phyloP scores from a whole-genome alignment of 2,797 vertebrate species.

The Miichthys miiuy region DNA sequence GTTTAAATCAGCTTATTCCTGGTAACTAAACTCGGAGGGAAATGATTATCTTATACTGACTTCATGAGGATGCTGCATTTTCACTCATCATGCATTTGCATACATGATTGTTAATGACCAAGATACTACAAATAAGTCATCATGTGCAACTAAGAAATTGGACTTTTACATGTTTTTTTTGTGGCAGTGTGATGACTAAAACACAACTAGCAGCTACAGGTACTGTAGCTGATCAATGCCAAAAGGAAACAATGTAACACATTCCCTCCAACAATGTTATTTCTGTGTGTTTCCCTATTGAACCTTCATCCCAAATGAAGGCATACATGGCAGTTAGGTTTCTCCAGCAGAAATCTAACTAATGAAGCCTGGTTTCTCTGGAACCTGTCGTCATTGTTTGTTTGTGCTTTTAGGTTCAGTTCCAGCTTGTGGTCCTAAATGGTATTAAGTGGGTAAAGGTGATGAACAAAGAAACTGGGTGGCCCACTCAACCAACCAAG shows the following conservation, averaged over 20 bases:
- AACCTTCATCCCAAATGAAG: not conserved
- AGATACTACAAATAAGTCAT: no score
- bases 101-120: not conserved
- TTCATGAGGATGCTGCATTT: not conserved
- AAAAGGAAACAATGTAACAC: not conserved
- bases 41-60: not conserved
- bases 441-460: not conserved
- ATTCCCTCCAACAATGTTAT: not conserved
- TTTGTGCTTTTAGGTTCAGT: constrained; percentile 7
- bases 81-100: not conserved
- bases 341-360: not conserved
- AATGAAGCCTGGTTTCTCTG: not conserved
- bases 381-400: no score
- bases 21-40: not conserved
- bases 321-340: not conserved
- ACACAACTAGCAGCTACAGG: not conserved
- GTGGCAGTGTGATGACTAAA: not conserved
- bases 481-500: constrained; percentile 20
- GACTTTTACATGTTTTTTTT: not conserved
- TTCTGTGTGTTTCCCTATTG: not conserved
- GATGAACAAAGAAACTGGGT: constrained; percentile 31
- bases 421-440: constrained; percentile 16
- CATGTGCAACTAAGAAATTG: not conserved
- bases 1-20: not conserved
- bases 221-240: not conserved